A percentile compares a stretch with the other conserved stretches of the same genome.
Conservation (phyloP, 2,113 vertebrate species). For the Cyanoderma ruficeps region DNA sequence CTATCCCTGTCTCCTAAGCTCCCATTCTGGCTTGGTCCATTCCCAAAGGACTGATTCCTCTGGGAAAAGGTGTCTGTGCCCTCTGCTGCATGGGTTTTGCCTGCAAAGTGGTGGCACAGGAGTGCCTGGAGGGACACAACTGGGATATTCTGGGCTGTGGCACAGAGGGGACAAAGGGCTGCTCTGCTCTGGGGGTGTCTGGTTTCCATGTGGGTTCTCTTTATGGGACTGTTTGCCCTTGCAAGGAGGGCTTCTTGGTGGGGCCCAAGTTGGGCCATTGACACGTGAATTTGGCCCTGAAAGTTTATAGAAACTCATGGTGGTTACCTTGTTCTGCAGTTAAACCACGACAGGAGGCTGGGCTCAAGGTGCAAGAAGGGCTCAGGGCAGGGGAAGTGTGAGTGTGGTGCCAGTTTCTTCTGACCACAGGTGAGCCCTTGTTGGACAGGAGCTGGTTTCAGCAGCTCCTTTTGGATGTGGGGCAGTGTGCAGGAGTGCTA, state of each 20-base stretch:
- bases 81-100: neutral
- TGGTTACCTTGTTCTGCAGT: neutral
- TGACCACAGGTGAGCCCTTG: neutral
- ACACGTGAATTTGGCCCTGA: neutral
- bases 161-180: neutral
- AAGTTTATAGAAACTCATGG: neutral
- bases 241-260: neutral
- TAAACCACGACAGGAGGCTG: neutral
- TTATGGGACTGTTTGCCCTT: neutral
- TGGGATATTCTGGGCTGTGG: neutral
- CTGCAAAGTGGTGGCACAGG: neutral
- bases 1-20: neutral
- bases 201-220: neutral
- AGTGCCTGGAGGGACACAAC: neutral
- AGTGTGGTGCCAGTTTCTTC: neutral
- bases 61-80: neutral
- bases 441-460: neutral
- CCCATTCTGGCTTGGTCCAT: neutral
- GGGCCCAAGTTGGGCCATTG: fast-evolving
- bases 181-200: neutral
- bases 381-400: fast-evolving
- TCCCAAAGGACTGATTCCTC: neutral
- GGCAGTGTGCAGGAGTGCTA: neutral
- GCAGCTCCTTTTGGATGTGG: neutral
- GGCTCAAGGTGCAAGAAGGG: neutral